Evolutionary conservation across 1,140 invertebrate species (phyloP).

Genomic region (Patella vulgata): DNA sequence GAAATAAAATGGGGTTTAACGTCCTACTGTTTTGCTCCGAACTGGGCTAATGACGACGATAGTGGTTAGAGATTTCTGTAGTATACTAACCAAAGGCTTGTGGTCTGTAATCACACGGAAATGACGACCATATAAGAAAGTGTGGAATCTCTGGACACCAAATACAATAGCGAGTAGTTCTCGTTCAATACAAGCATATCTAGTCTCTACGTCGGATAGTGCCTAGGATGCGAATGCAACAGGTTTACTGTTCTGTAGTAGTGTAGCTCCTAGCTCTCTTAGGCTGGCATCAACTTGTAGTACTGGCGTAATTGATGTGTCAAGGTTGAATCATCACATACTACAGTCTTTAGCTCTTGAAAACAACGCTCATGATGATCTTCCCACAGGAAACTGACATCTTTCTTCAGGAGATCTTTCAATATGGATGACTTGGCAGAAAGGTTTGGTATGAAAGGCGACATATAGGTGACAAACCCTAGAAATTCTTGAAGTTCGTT

Average conservation of each 20-base stretch:
- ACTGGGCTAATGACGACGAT: too few relatives aligned
- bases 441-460: constrained; percentile 19
- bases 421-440: constrained; percentile 10
- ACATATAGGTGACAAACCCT: constrained; percentile 28
- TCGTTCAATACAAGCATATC: constrained; percentile 65
- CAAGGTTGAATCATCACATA: too few relatives aligned
- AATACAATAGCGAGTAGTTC: constrained; percentile 70
- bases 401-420: constrained; percentile 32
- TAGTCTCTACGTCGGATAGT: constrained; percentile 56
- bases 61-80: constrained; percentile 30
- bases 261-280: constrained; percentile 61
- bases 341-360: too few relatives aligned
- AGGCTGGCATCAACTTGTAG: constrained; percentile 39
- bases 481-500: constrained; percentile 28
- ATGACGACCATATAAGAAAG: constrained; percentile 61
- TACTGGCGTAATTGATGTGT: constrained; percentile 25
- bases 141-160: constrained; percentile 68
- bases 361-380: constrained; percentile 26
- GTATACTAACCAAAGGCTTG: constrained; percentile 38
- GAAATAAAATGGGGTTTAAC: too few relatives aligned
- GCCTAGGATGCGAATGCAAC: constrained; percentile 65
- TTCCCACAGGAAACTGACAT: constrained; percentile 39
- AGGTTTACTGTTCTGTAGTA: constrained; percentile 62
- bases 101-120: constrained; percentile 14
- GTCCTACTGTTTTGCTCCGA: too few relatives aligned